phyloP scores from a whole-genome alignment of 2,113 vertebrate species.

The Phyllostomus discolor region DNA sequence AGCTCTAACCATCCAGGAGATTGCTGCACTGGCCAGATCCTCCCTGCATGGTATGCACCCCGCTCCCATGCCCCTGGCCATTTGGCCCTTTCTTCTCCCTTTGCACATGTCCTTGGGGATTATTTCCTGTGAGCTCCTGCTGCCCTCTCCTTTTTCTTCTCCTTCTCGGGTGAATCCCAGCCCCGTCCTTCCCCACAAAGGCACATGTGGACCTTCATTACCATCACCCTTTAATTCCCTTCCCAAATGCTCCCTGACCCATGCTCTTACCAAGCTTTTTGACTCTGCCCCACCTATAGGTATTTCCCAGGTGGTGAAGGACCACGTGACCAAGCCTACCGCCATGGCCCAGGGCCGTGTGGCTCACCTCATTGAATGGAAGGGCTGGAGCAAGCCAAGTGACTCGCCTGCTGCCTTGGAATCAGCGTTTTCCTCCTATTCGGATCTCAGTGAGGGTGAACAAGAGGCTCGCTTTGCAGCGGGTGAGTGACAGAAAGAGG shows the following conservation, averaged over 20 bases:
- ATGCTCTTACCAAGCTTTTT: neutral
- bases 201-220: neutral
- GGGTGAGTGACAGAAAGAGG: conserved; percentile 77
- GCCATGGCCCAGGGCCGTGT: conserved; percentile 98
- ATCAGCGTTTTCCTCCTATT: conserved; percentile 95
- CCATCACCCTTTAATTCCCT: neutral
- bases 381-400: conserved; percentile 96
- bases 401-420: conserved; percentile 89
- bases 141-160: neutral
- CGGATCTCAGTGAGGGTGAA: conserved; percentile 94
- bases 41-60: conserved; percentile 90
- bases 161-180: neutral
- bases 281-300: conserved; percentile 76
- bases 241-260: neutral
- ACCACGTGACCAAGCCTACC: conserved; percentile 97
- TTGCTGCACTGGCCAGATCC: conserved; percentile 95
- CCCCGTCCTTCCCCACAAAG: neutral
- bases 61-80: neutral
- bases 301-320: conserved; percentile 98
- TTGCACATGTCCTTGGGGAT: neutral
- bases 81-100: neutral
- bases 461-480: conserved; percentile 97
- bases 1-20: conserved; percentile 98
- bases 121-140: neutral
- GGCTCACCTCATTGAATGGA: conserved; percentile 98